Percentiles rank a stretch among this genome's conserved stretches.
Evolutionary conservation across 1,140 invertebrate species (phyloP).

Genomic region (Heliconius congener): DNA sequence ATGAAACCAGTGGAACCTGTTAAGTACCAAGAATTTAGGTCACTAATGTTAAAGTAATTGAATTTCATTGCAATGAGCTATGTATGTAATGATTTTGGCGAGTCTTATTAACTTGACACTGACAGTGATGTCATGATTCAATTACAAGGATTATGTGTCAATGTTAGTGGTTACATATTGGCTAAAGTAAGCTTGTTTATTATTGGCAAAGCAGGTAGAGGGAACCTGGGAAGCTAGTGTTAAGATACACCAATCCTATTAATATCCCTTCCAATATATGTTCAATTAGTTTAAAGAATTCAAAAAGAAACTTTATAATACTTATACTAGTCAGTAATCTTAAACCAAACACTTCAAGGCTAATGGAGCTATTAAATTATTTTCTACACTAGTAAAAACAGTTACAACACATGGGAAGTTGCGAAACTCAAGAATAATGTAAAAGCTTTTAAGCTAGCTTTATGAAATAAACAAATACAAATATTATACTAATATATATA

Average conservation of each 20-base stretch:
- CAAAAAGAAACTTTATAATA: neutral
- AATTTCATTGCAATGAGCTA: neutral
- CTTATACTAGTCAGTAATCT: neutral
- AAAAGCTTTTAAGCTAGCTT: neutral
- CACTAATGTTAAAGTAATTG: neutral
- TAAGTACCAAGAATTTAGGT: neutral
- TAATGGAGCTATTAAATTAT: constrained; percentile 25
- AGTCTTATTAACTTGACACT: constrained; percentile 9
- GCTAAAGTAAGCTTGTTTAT: neutral
- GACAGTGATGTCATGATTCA: neutral
- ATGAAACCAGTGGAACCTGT: neutral
- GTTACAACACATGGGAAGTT: constrained; percentile 28
- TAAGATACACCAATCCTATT: too few species aligned
- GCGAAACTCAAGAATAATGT: neutral
- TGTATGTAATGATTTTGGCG: neutral
- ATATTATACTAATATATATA: too few species aligned
- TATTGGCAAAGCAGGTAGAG: too few species aligned
- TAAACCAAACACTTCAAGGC: constrained; percentile 8
- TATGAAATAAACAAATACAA: too few species aligned
- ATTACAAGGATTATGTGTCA: constrained; percentile 6
- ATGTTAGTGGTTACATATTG: constrained; percentile 1
- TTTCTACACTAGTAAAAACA: constrained; percentile 21
- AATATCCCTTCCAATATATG: neutral
- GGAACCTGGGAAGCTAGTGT: too few species aligned
- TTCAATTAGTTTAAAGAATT: neutral